Base-by-base conservation (phyloP, 2,888 invertebrate species). In the Sesia apiformis region DNA sequence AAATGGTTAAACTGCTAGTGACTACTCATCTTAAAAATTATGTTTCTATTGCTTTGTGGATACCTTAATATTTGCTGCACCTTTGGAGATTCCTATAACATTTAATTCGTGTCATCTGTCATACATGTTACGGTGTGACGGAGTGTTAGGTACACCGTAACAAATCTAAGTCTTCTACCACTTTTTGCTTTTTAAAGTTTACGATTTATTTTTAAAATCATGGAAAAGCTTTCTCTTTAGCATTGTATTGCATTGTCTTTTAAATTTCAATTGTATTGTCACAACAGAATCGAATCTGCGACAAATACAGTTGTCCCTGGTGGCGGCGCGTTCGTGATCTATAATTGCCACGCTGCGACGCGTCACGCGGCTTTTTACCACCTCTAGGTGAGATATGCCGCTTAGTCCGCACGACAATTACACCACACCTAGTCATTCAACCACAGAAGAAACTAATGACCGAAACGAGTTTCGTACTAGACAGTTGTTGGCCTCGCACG, bases 331-430 rank as follows among this genome's bases (percentile, higher is more conserved):
- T 63, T 81, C 86, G 88, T 87, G 88, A 82, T 69, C 67, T 53
- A 60, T 74, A 63, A 86, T 88, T 81, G 64, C 64, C 69, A 40
- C 56, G 54, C 42, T 23, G 52, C 69, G 61, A 61, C 63, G 64
- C 72, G 77, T 74, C 77, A 75, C 78, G 78, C 72, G 60, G 65
- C 72, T 84, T 87, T 87, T 86, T 86, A 76, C 74, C 74, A 81
- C 69, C 78, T 78, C 70, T 81, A 81, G 86, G 87, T 84, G 84
- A 81, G 81, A 69, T 84, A 84, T 81, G 84, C 70, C 65, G 70
- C 65, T 67, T 79, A 78, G 62, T 63, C 69, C 60, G 70, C 72
- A 69, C 69, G 83, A 83, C 78, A 70, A 63, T 62, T 63, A 60
- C 61, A 66, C 59, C 66, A 70, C 67, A 70, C 62, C 66, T 65